phyloP scores from a whole-genome alignment of 2,888 invertebrate genomes.

The Nematopogon swammerdamellus region DNA sequence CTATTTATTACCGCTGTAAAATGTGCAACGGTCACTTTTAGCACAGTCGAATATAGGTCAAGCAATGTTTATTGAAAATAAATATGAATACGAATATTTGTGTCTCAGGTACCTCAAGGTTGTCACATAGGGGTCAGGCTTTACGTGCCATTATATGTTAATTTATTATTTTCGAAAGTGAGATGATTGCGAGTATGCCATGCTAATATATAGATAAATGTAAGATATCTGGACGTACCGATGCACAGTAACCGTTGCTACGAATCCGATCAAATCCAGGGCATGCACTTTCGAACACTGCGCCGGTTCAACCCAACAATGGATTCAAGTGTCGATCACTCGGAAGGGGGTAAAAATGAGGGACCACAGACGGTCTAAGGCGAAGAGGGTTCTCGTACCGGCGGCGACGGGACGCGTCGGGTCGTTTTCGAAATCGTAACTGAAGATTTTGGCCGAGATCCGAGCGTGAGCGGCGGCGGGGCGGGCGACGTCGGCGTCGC shows the following conservation, averaged over 20 bases:
- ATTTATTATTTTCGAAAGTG: too few species aligned
- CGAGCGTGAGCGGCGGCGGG: slow-evolving; percentile 42
- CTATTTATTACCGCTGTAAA: too few species aligned
- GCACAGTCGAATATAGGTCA: too few species aligned
- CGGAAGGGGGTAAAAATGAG: background rate
- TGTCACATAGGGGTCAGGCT: too few species aligned
- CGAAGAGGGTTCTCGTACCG: slow-evolving; percentile 13
- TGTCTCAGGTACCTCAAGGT: too few species aligned
- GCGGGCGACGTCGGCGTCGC: slow-evolving; percentile 33
- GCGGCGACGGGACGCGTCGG: slow-evolving; percentile 57
- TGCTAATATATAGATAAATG: too few species aligned
- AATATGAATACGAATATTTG: too few species aligned
- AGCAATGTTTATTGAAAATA: too few species aligned
- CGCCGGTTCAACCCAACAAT: background rate
- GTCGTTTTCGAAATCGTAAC: slow-evolving; percentile 58
- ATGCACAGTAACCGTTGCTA: background rate
- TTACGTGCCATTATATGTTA: too few species aligned
- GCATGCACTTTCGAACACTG: background rate
- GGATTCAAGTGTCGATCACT: background rate
- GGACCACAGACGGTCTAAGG: background rate
- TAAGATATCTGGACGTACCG: too few species aligned
- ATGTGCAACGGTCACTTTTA: too few species aligned
- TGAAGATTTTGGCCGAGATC: slow-evolving; percentile 47
- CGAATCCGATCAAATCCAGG: background rate
- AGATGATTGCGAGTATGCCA: too few species aligned